Evolutionary conservation across 2,797 vertebrate species (phyloP), one percentile per base, ranked within the genome.

Genomic region (Notolabrus celidotus): DNA sequence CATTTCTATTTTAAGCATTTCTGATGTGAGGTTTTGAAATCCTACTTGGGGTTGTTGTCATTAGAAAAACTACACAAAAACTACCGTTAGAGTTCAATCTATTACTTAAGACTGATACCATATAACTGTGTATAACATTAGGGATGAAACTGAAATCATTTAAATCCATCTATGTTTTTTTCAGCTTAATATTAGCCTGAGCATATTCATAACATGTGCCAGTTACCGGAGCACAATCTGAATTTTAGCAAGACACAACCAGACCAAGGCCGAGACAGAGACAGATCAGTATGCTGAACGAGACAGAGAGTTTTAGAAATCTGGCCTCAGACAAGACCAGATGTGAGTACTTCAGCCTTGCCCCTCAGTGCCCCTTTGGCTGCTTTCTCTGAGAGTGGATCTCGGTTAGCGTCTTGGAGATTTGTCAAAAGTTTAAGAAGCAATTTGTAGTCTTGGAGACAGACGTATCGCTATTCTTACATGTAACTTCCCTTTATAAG

Each of bases 1-100:
- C 2, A 23, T 52, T 19, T 75, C 53, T 78, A 77, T 82, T 83
- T 73, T 58, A 53, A 47, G 68, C 10, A 0, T 56, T 54, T 67
- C 10, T 58, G 38, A 33, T 61, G 8, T 45, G n/a, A 65, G 43
- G 72, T 68, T 68, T 74, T 78, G 55, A 64, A 70, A 74, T 60
- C 41, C 1, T 45, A 53, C 39, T 56, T 14, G 11, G 8, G 16
- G 33, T 11, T 56, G 16, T 54, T 12, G 39, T 47, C 43, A 33
- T 14, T 19, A 49, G 5, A 36, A 65, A 8, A 7, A 50, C 25
- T 65, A 46, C 10, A 39, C 4, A 52, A 31, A 58, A 1, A 59
- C 8, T 0, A 6, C 42, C 27, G 65, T 20, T 27, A 12, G 20
- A 67, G 7, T 72, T 25, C 55, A 59, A 67, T 51, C 25, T 29